A percentile compares a stretch with the other conserved stretches of the same genome.
Conservation (phyloP, 2,797 vertebrate species). For the Cercopithecus neglectus region DNA sequence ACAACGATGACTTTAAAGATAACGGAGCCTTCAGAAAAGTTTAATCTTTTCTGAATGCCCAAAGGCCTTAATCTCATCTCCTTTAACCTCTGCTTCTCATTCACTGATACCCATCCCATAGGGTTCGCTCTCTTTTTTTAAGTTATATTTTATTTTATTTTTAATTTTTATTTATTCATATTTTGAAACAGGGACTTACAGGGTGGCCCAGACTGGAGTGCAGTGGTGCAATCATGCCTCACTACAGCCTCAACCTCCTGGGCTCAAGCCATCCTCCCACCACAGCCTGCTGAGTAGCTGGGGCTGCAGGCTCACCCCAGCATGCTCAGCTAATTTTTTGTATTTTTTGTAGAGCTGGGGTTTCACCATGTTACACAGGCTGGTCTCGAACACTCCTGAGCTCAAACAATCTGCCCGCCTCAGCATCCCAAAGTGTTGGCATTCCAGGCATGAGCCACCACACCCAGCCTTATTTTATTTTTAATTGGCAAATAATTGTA, state of each 20-base stretch:
- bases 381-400: not conserved
- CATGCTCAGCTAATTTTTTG: not conserved
- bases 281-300: not conserved
- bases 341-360: not conserved
- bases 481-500: not conserved
- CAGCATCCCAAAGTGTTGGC: not conserved
- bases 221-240: not conserved
- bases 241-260: not conserved
- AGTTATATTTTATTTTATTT: not conserved
- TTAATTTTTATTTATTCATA: not conserved
- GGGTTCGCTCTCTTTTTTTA: not conserved
- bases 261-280: no score
- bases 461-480: not conserved
- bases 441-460: not conserved
- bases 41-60: not conserved
- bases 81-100: no score
- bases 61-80: not conserved
- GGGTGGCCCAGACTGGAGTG: not conserved
- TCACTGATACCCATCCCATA: rapidly evolving
- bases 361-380: not conserved
- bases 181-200: not conserved
- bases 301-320: not conserved
- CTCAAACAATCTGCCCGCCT: not conserved
- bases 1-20: not conserved
- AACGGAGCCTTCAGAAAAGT: not conserved